Conservation (phyloP, 2,113 vertebrate species). For the Pteropus alecto region DNA sequence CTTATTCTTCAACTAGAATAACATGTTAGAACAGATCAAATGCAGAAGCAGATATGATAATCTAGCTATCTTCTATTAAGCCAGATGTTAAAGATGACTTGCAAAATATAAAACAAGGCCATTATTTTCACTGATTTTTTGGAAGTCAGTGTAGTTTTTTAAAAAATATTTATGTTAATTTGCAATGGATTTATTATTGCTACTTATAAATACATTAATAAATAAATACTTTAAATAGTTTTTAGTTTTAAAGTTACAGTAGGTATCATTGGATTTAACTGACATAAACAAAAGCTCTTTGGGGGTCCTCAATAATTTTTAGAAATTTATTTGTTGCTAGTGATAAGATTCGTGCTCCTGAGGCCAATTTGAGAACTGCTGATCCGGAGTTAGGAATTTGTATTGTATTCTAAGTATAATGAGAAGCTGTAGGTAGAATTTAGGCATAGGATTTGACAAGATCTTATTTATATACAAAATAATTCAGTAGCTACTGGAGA, state of each 20-base stretch:
- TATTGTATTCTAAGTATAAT: neutral
- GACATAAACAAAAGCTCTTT: neutral
- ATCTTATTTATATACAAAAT: neutral
- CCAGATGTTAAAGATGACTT: neutral
- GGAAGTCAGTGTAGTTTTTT: neutral
- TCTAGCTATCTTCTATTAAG: constrained; percentile 11
- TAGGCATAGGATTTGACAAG: neutral
- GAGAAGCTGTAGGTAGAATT: neutral
- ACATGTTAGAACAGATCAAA: neutral
- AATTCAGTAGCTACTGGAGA: neutral
- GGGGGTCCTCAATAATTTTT: neutral
- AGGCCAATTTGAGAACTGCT: neutral
- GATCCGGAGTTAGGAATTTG: neutral
- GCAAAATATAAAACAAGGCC: neutral
- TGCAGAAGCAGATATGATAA: neutral
- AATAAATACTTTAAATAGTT: neutral
- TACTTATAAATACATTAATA: neutral
- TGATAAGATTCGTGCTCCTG: neutral
- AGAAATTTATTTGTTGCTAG: neutral
- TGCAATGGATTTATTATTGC: neutral
- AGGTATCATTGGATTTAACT: neutral
- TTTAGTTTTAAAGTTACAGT: neutral
- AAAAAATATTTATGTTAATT: neutral
- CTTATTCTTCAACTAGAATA: neutral
- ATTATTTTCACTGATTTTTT: neutral